A percentile compares a stretch with the other conserved stretches of the same genome.
Evolutionary conservation across 1,140 invertebrate species (phyloP).

Genomic region (Lepidurus arcticus): DNA sequence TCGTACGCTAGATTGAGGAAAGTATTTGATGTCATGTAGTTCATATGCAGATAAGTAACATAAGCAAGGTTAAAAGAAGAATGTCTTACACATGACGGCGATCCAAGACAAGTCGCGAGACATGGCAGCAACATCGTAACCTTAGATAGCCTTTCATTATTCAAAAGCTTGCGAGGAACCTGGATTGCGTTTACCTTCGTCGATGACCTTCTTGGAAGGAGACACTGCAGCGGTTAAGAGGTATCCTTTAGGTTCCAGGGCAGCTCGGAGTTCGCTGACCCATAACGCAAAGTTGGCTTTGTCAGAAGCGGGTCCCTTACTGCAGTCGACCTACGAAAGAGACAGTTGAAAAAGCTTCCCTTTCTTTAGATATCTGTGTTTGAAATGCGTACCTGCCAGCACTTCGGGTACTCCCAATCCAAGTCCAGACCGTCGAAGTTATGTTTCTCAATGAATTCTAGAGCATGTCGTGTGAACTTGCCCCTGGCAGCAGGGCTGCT

Average conservation of each 20-base stretch:
- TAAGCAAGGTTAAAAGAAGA: constrained; percentile 45
- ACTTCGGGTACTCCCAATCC: constrained; percentile 65
- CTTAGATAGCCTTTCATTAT: not conserved
- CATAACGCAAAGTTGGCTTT: constrained; percentile 66
- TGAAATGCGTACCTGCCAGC: constrained; percentile 55
- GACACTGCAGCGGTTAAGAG: constrained; percentile 76
- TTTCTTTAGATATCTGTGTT: not conserved
- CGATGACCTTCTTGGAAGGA: constrained; percentile 71
- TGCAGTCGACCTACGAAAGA: constrained; percentile 60
- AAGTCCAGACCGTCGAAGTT: constrained; percentile 58
- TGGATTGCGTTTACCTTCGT: constrained; percentile 45
- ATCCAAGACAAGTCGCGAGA: constrained; percentile 39
- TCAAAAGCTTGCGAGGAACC: not conserved
- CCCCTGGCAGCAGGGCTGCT: constrained; percentile 47
- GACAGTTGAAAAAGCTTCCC: not conserved
- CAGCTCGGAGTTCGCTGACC: constrained; percentile 61
- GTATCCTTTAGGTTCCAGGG: constrained; percentile 46
- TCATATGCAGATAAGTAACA: constrained; percentile 42
- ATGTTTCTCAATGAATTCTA: constrained; percentile 53
- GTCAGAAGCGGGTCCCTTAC: constrained; percentile 65
- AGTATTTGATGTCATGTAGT: constrained; percentile 48
- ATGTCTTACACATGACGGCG: constrained; percentile 39
- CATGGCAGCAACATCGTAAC: constrained; percentile 37
- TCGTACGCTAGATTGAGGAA: constrained; percentile 44
- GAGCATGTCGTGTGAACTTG: constrained; percentile 50